Evolutionary conservation across 53 echinoderm and acorn worm species (phyloP), one percentile per base, ranked within the genome.

Genomic region (Actinopyga echinites): DNA sequence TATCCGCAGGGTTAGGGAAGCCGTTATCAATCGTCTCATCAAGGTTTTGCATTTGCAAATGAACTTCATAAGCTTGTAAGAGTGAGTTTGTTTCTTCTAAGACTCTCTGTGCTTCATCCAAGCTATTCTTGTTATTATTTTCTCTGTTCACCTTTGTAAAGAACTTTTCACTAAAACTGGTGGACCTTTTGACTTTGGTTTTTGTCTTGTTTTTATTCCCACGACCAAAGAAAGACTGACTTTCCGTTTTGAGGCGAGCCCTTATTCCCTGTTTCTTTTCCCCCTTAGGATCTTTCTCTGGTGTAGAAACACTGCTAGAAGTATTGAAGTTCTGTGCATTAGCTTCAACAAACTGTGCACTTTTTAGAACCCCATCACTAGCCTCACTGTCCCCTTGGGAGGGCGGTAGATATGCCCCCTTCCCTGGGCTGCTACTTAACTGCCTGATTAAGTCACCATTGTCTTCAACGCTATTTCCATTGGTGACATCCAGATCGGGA

Each of bases 291-390:
- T 77, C 77, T 54, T 77, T 77, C 30, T 56, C 77, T 5, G 77
- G 77, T 26, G 75, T 24, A 11, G 75, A n/a, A 30, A 77, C 31
- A 31, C 29, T 85, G 83, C 85, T 91, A 20, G 87, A 87, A 33
- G 87, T 61, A 17, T 77, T 87, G 79, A 87, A 91, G 64, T 91
- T 87, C 22, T 87, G 68, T 4, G 87, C 87, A 57, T 91, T 91
- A 53, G 87, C 91, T 77, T 84, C 91, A 29, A 91, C 87, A 56
- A 87, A 91, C 77, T 91, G 84, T 28, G 91, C 91, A 58, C 91
- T 91, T 64, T 91, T 91, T 28, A 91, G 71, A 30, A 91, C 91
- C 13, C 87, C 91, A 20, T 80, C 67, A 29, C 79, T 80, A 26
- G 64, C 30, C 1, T 22, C 26, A 20, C 56, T 30, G 2, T 56